Evolutionary conservation across 2,888 invertebrate species (phyloP), one percentile per base, ranked within the genome.

Genomic region (Rugalucina vietnamica): DNA sequence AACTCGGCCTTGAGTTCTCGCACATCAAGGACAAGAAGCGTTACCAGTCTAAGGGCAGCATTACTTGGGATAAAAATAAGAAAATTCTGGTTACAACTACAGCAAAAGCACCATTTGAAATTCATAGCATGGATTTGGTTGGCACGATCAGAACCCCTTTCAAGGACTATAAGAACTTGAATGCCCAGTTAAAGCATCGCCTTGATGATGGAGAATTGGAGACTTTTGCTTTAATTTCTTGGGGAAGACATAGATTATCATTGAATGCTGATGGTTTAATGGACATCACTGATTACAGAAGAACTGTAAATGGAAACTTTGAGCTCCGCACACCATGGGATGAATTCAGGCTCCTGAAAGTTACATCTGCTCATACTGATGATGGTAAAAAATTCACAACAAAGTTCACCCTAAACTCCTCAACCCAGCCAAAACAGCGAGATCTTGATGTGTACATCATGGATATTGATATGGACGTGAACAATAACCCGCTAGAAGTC

Each of bases 51-150:
- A 81, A 85, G 43, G 79, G 79, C 29, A 86, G 84, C 18, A 69
- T 90, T 21, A 88, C 88, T 5, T 91, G 88, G 87, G 88, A 79
- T 27, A 86, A 85, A 50, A 85, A 83, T 1, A 85, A 88, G 69
- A 89, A 89, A 43, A 75, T 89, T 24, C 71, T 87, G 10, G 74
- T 88, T 0, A 79, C 87, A 21, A 81, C 80, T 8, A 81, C 81
- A n/a, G 81, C 89, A 1, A 88, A 88, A 69, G 81, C 81, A 27
- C 90, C 90, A 24, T n/a, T 89, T 21, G 81, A 79, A 29, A 36
- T 77, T 1, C 74, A 82, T 29, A 86, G 81, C 50, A 43, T 89
- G 0, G 84, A 88, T 43, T 71, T 89, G n/a, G 82, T 76, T 37
- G 79, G 89, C 14, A 79, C 78, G 0, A 76, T 90, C 29, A 79